These are phyloP conservation scores for Acrocyrtus sp. DNA, from an alignment of 2,888 invertebrate genomes.

Conservation along the genomic window DNA sequence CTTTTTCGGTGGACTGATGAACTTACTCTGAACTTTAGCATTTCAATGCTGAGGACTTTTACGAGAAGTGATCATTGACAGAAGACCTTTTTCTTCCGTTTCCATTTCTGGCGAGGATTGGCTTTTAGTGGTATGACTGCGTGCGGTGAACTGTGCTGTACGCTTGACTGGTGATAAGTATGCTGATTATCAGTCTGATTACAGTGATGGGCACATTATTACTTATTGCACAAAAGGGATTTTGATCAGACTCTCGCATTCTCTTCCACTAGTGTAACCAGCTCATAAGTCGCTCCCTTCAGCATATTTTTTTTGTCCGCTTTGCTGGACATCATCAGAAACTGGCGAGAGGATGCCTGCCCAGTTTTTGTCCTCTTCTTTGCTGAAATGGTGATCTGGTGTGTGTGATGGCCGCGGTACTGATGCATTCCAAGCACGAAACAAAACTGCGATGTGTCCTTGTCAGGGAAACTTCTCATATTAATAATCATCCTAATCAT, in stretches of 20 bases:
- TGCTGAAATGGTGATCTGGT: not conserved
- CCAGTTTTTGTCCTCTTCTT: too few species aligned
- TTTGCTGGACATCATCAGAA: not conserved
- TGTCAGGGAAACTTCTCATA: conserved; percentile 22
- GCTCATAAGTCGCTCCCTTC: too few species aligned
- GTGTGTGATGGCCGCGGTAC: not conserved
- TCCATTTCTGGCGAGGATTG: not conserved
- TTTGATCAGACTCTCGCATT: too few species aligned
- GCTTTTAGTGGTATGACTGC: not conserved
- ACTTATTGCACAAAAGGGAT: too few species aligned
- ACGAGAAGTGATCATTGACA: not conserved
- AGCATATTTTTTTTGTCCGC: not conserved
- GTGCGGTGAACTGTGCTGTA: too few species aligned
- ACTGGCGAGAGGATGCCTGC: not conserved
- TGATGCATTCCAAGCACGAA: conserved; percentile 37
- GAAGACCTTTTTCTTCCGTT: too few species aligned
- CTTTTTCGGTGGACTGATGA: not conserved
- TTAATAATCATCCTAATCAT: conserved; percentile 1
- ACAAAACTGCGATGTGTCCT: conserved; percentile 24
- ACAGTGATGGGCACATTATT: not conserved
- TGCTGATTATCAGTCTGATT: not conserved
- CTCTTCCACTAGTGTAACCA: too few species aligned
- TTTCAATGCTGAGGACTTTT: not conserved
- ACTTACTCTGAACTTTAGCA: not conserved
- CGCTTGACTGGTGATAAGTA: not conserved